Percentiles rank a stretch among this genome's conserved stretches.
These are phyloP conservation scores for Phalacrocorax aristotelis DNA, from an alignment of 2,113 vertebrate genomes.

Conservation along the genomic window DNA sequence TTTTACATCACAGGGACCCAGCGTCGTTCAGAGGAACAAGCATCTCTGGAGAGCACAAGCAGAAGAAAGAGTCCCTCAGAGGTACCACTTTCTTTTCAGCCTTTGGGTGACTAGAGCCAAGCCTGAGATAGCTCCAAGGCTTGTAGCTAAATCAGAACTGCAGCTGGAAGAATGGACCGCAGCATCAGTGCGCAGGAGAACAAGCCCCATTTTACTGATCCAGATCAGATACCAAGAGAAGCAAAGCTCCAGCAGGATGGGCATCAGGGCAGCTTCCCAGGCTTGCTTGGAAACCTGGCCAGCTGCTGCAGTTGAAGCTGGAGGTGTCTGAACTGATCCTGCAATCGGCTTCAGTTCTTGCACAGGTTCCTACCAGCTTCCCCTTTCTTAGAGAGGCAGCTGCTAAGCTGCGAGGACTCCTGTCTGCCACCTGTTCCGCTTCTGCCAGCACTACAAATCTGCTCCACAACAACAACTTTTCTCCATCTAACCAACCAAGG, in stretches of 20 bases:
- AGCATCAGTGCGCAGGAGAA: fast-evolving
- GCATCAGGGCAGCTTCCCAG: neutral
- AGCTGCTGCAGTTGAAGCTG: neutral
- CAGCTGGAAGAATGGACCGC: neutral
- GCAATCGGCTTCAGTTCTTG: neutral
- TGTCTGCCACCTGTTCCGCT: neutral
- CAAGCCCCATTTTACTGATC: neutral
- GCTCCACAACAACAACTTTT: neutral
- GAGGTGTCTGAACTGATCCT: neutral
- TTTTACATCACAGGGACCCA: neutral
- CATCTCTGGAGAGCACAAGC: neutral
- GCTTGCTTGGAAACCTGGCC: neutral
- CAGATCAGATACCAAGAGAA: neutral
- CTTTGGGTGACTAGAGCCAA: neutral
- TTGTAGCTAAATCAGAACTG: neutral
- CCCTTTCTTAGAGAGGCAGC: neutral
- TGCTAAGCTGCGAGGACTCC: neutral
- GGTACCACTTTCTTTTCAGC: neutral
- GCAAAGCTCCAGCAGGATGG: neutral
- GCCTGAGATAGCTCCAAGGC: neutral
- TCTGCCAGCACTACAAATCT: neutral
- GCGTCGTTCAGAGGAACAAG: neutral
- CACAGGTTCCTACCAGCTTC: neutral
- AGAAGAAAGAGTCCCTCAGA: neutral
- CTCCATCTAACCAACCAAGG: neutral